Evolutionary conservation across 2,797 vertebrate genomes (phyloP), one percentile per base, ranked within the genome.

Genomic region (Lophius americanus): DNA sequence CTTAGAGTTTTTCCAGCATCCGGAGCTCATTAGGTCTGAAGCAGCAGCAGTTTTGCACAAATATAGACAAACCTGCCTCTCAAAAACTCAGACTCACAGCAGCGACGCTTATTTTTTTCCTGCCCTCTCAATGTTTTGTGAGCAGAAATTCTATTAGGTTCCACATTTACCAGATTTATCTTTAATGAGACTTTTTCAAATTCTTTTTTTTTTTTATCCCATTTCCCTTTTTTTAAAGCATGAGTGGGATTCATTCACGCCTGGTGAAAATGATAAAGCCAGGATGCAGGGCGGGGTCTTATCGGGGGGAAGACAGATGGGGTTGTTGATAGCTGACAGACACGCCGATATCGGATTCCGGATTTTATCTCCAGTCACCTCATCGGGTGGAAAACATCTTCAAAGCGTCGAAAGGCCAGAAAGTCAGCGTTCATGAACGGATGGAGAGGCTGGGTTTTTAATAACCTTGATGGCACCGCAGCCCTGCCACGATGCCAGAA

Each of bases 291-390:
- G 79, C 73, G 68, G 70, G 23, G 80, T 76, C 90, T 92, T 93
- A 93, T 93, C 92, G 62, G 2, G 23, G 84, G 32, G 79, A 85
- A 91, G 88, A 92, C 92, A 93, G 92, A 93, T 93, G 93, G 89
- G 88, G 89, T 89, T 92, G 91, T 91, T 89, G 91, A 94, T 93
- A 91, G 88, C 86, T 91, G 92, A 92, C 92, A 92, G 92, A 93
- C 91, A 91, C 85, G 85, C 85, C 87, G 90, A 94, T 93, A 91
- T 91, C 79, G 79, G 88, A 90, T 92, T 92, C 93, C 64, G 76
- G 78, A 4, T 89, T 90, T 92, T 91, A 92, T 92, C 91, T 92
- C 44, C 79, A 79, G 86, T 92, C 88, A 64, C 85, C 90, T 92
- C 84, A 89, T 81, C 81, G 85, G 88, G 70, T 70, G 78, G 79